Evolutionary conservation across 2,113 vertebrate genomes (phyloP).

Genomic region (Hystrix brachyura): DNA sequence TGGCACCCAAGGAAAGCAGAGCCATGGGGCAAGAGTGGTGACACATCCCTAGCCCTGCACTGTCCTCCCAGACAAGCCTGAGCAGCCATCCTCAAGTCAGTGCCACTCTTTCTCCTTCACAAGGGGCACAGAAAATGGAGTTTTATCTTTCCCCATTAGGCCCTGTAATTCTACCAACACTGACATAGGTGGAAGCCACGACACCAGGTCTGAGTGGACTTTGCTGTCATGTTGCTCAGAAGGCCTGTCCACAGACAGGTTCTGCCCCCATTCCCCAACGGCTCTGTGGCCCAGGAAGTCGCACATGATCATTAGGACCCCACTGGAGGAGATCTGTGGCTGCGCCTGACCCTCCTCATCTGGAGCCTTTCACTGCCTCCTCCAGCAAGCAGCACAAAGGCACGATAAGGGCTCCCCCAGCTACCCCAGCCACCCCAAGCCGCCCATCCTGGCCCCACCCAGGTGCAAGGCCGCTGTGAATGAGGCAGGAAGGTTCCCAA

Average conservation of each 20-base stretch:
- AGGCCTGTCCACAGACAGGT: not conserved
- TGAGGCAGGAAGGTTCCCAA: not conserved
- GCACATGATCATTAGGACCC: too few species aligned
- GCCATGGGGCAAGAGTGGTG: too few species aligned
- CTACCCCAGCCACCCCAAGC: not conserved
- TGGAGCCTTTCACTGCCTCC: not conserved
- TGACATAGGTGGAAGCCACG: not conserved
- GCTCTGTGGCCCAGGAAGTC: not conserved
- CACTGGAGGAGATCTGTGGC: not conserved
- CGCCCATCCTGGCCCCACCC: too few species aligned
- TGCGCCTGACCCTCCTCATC: not conserved
- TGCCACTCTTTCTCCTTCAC: not conserved
- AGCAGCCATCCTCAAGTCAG: not conserved
- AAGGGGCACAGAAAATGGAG: not conserved
- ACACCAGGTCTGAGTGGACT: not conserved
- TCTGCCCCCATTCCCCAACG: not conserved
- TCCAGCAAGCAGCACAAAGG: not conserved
- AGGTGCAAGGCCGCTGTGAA: not conserved
- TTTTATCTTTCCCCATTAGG: not conserved
- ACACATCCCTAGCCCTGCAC: rapidly evolving
- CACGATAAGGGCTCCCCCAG: not conserved
- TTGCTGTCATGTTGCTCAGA: not conserved
- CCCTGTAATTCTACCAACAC: not conserved
- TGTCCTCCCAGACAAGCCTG: not conserved
- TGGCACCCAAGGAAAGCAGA: not conserved